Evolutionary conservation across 2,113 vertebrate genomes (phyloP), one percentile per base, ranked within the genome.

Genomic region (Eulacestoma nigropectus): DNA sequence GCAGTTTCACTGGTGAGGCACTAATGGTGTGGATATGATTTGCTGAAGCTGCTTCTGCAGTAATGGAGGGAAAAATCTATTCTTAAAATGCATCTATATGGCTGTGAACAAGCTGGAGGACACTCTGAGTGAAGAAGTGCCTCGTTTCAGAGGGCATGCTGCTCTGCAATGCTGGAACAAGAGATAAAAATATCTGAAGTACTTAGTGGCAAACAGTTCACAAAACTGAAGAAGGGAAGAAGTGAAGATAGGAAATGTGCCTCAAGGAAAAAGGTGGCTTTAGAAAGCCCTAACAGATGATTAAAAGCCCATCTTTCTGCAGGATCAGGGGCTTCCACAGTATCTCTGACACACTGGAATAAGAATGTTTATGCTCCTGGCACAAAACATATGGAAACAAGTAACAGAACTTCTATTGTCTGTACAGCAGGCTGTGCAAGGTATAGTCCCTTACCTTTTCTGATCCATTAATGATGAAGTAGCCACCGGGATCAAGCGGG

Each of bases 391-490:
- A 55, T 0, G 1, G 50, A 42, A 79, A 73, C 13, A 56, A 68
- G 13, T 11, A 72, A 55, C 7, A 64, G 10, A 74, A 84, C 5
- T 53, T 72, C 9, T 19, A 41, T 22, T 23, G 25, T 5, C 50
- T 50, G 29, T 39, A 29, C 49, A 57, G 46, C 41, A 7, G 26
- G 19, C 60, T 50, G 11, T 49, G 26, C 35, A 50, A 67, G 14
- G n/a, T 12, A 32, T 10, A 70, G 94, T 33, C 35, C 39, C 62
- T 91, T 92, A 99, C 99, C 99, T 99, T 99, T 97, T 99, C 99
- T 20, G 99, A 99, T 83, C 99, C 99, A 88, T 99, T 99, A 96
- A 99, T 99, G 97, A 99, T 99, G 91, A 99, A 99, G 95, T 99
- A 99, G 41, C 99, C 99, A 30, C 99, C 99, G 3, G 99, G 99